Evolutionary conservation across 2,888 invertebrate genomes (phyloP).

Genomic region (Diaprepes abbreviatus): DNA sequence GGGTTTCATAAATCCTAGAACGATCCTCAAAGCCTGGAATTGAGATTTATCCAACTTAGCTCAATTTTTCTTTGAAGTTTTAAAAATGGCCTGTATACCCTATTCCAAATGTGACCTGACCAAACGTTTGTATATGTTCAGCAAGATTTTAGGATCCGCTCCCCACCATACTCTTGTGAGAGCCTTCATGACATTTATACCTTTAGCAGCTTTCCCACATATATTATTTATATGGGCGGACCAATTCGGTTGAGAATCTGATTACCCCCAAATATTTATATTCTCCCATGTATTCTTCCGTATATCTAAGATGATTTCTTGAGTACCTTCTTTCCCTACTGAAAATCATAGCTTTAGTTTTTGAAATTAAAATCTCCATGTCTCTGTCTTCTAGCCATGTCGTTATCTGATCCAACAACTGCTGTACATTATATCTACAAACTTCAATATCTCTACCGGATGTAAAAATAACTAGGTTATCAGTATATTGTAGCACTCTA

Average conservation of each 20-base stretch:
- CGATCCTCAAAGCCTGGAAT: no score
- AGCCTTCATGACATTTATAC: conserved; percentile 16
- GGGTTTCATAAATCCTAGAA: no score
- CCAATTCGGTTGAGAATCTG: background rate
- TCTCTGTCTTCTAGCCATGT: background rate
- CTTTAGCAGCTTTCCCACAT: background rate
- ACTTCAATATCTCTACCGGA: background rate
- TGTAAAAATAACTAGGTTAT: background rate
- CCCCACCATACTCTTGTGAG: conserved; percentile 19
- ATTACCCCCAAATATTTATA: conserved; percentile 12
- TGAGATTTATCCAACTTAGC: background rate
- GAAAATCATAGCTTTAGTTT: conserved; percentile 1
- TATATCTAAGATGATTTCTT: background rate
- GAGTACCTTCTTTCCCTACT: background rate
- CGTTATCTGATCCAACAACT: background rate
- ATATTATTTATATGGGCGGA: background rate
- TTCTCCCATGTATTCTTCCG: background rate
- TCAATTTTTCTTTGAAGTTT: no score
- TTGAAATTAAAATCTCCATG: background rate
- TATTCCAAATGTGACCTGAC: background rate
- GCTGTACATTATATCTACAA: no score
- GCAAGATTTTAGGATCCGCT: background rate
- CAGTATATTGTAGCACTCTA: background rate
- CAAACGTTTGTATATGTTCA: background rate
- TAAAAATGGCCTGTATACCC: no score